Evolutionary conservation across 2,113 vertebrate species (phyloP), one percentile per base, ranked within the genome.

Genomic region (Mustelus asterias): DNA sequence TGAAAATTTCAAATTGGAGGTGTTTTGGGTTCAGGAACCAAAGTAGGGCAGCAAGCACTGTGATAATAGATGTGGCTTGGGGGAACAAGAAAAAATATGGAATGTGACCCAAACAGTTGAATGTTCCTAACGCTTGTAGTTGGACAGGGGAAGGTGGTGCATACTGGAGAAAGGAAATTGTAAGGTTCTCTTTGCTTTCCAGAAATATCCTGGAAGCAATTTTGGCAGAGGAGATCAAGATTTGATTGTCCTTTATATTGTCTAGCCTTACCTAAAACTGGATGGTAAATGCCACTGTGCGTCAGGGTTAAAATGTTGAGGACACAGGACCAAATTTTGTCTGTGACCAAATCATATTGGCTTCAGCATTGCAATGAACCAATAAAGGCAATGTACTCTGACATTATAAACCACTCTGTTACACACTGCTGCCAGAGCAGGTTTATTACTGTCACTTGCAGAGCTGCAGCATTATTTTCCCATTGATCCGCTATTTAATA

Each of bases 401-500:
- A 72, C 94, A 72, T 95, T 72, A 95, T 72, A 72, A 72, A 95
- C 94, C 72, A 72, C 41, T 95, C 41, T 54, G 94, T 48, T 69
- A 48, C 37, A 26, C 14, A 54, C 67, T 44, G 67, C 94, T 95
- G 69, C 94, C 94, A 72, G 65, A 18, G 37, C 11, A 95, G 20
- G 67, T 95, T 95, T 95, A 95, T 95, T 95, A 95, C 70, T 72
- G 37, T 72, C 37, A 48, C 37, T 48, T 72, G 72, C 94, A 72
- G 69, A 29, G 67, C 67, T 54, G 41, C 67, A 48, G 94, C 33
- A 72, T 29, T 95, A 72, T 95, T 95, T 95, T 72, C 22, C 67
- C 94, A 95, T 95, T 95, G 94, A 95, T 95, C 94, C 67, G 72
- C 67, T 72, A 95, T 95, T 95, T 72, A 69, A 70, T 48, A 95